phyloP scores from a whole-genome alignment of 2,797 vertebrate genomes.

The Cirrhinus molitorella region DNA sequence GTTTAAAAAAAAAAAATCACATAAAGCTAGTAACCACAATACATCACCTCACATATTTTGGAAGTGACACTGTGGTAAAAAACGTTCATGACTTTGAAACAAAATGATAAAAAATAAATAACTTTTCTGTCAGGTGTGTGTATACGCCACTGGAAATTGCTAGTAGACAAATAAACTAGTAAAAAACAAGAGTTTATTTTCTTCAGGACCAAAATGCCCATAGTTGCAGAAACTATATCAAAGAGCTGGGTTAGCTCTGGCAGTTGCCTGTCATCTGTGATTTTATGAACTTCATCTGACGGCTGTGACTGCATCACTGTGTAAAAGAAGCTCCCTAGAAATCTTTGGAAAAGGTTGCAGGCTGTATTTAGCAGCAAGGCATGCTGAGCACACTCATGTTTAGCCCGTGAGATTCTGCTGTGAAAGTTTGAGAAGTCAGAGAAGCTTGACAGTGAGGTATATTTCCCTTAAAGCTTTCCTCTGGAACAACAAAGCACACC shows the following conservation, averaged over 20 bases:
- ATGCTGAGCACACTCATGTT: constrained; percentile 3
- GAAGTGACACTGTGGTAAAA: neutral
- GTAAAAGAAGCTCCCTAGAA: neutral
- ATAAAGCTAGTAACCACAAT: neutral
- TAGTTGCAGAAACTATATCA: neutral
- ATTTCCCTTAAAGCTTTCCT: constrained; percentile 21
- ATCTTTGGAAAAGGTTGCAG: constrained; percentile 9
- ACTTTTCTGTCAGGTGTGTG: neutral
- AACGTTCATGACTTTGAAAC: neutral
- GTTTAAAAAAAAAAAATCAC: neutral
- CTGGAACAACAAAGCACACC: neutral
- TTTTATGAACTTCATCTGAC: constrained; percentile 23
- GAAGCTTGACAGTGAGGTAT: constrained; percentile 21
- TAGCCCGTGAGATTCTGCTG: neutral
- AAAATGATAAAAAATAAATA: neutral
- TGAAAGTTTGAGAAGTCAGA: constrained; percentile 22
- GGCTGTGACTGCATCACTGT: constrained; percentile 20
- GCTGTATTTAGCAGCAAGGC: constrained; percentile 3
- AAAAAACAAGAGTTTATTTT: neutral
- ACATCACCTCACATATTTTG: neutral
- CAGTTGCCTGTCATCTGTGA: constrained; percentile 15
- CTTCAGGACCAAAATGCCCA: neutral
- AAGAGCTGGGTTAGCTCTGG: neutral
- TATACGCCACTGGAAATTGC: neutral
- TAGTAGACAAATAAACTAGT: neutral